phyloP scores from a whole-genome alignment of 2,888 invertebrate genomes.

The Formica aserva region DNA sequence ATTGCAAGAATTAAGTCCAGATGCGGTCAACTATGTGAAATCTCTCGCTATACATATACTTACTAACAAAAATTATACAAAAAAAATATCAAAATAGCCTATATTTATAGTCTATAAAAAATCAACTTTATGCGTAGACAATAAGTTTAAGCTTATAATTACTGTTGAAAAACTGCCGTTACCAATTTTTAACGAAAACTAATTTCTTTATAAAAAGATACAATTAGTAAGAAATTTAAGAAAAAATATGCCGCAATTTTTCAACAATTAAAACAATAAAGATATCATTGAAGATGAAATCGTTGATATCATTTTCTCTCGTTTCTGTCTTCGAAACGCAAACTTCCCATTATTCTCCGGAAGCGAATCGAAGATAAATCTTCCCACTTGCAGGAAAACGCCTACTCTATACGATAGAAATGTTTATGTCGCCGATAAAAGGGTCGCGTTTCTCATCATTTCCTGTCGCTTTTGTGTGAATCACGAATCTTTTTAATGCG shows the following conservation, averaged over 20 bases:
- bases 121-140: not conserved
- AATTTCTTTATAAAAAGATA: not conserved
- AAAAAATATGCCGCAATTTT: constrained; percentile 7
- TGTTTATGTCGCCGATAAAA: constrained; percentile 70
- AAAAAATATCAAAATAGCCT: not conserved
- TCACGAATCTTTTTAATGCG: not conserved
- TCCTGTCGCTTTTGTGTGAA: constrained; percentile 56
- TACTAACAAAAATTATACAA: not conserved
- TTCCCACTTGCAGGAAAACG: constrained; percentile 79
- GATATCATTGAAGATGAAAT: not conserved
- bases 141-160: not conserved
- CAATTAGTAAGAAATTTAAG: not conserved
- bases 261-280: not conserved
- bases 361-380: constrained; percentile 74
- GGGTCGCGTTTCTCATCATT: constrained; percentile 59
- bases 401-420: constrained; percentile 76
- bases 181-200: not conserved
- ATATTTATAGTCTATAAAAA: not conserved
- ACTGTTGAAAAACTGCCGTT: not conserved
- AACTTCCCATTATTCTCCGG: constrained; percentile 67
- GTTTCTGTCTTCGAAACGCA: constrained; percentile 44
- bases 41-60: not conserved
- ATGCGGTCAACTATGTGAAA: not conserved
- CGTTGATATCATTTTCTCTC: not conserved
- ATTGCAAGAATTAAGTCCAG: constrained; percentile 9